phyloP scores from a whole-genome alignment of 2,113 vertebrate species.

The Syrrhaptes paradoxus region DNA sequence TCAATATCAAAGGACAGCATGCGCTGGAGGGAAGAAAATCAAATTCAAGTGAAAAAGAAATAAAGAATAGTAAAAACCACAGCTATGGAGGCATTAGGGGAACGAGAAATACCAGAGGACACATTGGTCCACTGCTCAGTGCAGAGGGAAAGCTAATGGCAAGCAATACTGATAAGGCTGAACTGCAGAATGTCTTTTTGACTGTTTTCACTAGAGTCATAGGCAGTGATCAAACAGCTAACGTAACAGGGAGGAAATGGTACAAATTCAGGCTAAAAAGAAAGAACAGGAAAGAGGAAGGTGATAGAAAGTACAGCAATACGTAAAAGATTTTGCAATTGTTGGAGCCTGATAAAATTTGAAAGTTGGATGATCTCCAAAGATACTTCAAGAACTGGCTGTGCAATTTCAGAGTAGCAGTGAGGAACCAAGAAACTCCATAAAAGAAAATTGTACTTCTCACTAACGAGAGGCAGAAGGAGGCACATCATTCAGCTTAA shows the following conservation, averaged over 20 bases:
- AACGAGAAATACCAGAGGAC: constrained; percentile 18
- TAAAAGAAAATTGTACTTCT: neutral
- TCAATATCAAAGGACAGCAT: constrained; percentile 12
- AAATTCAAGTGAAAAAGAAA: constrained; percentile 2
- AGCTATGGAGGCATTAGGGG: neutral
- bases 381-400: neutral
- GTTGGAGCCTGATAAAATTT: neutral
- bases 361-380: neutral
- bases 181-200: neutral
- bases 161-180: neutral
- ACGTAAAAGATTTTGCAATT: neutral
- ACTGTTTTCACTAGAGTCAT: neutral
- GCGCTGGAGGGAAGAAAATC: constrained; percentile 2
- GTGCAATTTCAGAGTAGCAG: neutral
- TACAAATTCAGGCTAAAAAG: neutral
- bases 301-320: neutral
- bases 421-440: neutral
- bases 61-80: neutral
- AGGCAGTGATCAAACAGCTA: neutral
- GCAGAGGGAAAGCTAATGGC: neutral
- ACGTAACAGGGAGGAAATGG: neutral
- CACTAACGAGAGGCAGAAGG: neutral
- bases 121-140: neutral
- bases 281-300: neutral
- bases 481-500: neutral